phyloP scores from a whole-genome alignment of 2,113 vertebrate genomes.

The Albula glossodonta region DNA sequence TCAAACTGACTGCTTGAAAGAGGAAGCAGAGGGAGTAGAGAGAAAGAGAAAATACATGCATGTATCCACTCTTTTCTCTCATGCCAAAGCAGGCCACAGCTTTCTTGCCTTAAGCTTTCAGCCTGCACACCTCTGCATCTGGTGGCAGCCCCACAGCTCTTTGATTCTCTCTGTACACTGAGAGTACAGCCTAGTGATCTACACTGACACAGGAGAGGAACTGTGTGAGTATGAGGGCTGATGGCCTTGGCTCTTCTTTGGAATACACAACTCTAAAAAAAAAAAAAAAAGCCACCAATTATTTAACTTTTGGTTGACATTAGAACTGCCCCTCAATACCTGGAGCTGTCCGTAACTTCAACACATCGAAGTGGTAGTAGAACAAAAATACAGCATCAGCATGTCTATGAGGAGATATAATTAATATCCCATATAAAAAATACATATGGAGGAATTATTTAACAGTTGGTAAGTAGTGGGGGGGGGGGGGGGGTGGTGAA shows the following conservation, averaged over 20 bases:
- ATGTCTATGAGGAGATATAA: too few species aligned
- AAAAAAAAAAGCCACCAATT: neutral
- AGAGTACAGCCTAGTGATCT: neutral
- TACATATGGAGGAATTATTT: too few species aligned
- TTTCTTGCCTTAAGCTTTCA: neutral
- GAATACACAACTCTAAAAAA: neutral
- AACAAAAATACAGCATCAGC: too few species aligned
- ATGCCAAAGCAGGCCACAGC: neutral
- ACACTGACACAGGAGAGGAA: neutral
- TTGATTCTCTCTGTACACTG: neutral
- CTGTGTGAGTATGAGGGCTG: neutral
- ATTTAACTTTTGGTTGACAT: conserved; percentile 8
- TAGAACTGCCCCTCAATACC: conserved; percentile 1
- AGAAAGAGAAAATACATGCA: neutral
- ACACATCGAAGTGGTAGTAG: neutral
- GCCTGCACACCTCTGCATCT: neutral
- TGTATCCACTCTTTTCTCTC: too few species aligned
- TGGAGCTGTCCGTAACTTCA: neutral
- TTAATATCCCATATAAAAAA: too few species aligned
- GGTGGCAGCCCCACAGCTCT: neutral
- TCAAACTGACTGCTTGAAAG: neutral
- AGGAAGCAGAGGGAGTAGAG: neutral
- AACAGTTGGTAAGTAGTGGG: too few species aligned
- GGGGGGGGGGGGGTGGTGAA: too few species aligned
- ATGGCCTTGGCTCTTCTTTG: neutral